Percentiles rank a stretch among this genome's conserved stretches.
Conservation (phyloP, 2,888 invertebrate genomes). For the Chloromyia formosa region DNA sequence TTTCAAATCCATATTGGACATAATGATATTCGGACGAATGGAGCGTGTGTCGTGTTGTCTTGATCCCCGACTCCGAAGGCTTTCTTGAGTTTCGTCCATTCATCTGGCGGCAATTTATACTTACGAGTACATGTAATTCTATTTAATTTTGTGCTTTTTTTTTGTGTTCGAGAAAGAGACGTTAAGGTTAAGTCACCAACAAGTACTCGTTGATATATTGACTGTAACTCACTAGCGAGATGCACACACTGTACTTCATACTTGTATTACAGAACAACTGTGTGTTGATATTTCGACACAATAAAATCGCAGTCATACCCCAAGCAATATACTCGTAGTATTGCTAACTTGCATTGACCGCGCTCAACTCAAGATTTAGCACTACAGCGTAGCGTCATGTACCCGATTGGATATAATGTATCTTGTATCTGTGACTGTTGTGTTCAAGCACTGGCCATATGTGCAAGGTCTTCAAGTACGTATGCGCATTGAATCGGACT, state of each 20-base stretch:
- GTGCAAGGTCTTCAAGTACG: constrained; percentile 10
- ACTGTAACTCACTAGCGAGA: neutral
- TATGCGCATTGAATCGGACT: constrained; percentile 1
- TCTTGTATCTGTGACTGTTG: neutral
- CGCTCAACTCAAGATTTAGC: constrained; percentile 3
- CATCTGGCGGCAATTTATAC: neutral
- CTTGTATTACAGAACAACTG: no score
- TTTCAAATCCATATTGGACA: constrained; percentile 6
- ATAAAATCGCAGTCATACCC: neutral
- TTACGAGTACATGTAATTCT: no score
- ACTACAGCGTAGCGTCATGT: neutral
- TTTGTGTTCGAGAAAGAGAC: neutral
- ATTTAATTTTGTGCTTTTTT: no score
- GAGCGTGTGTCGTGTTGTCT: no score
- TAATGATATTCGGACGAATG: neutral
- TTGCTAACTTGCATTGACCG: constrained; percentile 7
- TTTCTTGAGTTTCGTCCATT: neutral
- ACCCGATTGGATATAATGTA: neutral
- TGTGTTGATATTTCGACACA: neutral
- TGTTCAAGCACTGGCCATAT: neutral
- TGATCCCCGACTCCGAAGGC: neutral
- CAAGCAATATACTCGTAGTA: neutral
- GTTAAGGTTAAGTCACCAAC: constrained; percentile 6
- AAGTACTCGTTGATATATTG: neutral
- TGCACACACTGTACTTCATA: neutral